A percentile compares a stretch with the other conserved stretches of the same genome.
phyloP scores from a whole-genome alignment of 2,888 invertebrate genomes.

The Operophtera brumata region DNA sequence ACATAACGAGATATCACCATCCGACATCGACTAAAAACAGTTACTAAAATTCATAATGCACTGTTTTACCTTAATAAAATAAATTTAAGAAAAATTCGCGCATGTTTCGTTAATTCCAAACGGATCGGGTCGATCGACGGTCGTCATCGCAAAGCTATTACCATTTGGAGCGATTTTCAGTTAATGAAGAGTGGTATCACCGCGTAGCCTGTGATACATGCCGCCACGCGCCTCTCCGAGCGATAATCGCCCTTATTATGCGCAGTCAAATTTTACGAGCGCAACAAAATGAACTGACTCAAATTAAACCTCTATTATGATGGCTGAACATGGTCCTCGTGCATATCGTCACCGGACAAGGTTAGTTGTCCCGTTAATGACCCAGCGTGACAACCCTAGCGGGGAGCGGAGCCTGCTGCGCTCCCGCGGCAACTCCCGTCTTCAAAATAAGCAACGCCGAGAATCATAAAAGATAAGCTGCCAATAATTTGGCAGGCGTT shows the following conservation, averaged over 20 bases:
- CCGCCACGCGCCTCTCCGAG: conserved; percentile 59
- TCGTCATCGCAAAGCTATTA: conserved; percentile 60
- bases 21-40: conserved; percentile 55
- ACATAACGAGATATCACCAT: conserved; percentile 42
- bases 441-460: conserved; percentile 42
- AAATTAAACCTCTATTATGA: conserved; percentile 67
- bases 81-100: conserved; percentile 65
- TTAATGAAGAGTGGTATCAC: conserved; percentile 69
- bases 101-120: conserved; percentile 65
- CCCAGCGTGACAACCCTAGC: conserved; percentile 40
- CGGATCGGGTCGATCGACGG: conserved; percentile 51
- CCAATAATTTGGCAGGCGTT: conserved; percentile 57
- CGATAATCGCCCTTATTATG: conserved; percentile 75
- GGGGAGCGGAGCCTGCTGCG: conserved; percentile 11
- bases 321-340: conserved; percentile 57
- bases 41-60: conserved; percentile 58
- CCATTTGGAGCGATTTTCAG: conserved; percentile 75
- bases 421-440: conserved; percentile 32
- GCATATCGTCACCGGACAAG: conserved; percentile 56
- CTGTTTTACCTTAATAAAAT: conserved; percentile 68
- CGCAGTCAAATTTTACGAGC: conserved; percentile 79
- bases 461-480: conserved; percentile 48
- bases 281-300: conserved; percentile 66
- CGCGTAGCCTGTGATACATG: conserved; percentile 52
- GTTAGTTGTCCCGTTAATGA: conserved; percentile 57